Evolutionary conservation across 2,797 vertebrate genomes (phyloP).

Genomic region (Margarornis squamiger): DNA sequence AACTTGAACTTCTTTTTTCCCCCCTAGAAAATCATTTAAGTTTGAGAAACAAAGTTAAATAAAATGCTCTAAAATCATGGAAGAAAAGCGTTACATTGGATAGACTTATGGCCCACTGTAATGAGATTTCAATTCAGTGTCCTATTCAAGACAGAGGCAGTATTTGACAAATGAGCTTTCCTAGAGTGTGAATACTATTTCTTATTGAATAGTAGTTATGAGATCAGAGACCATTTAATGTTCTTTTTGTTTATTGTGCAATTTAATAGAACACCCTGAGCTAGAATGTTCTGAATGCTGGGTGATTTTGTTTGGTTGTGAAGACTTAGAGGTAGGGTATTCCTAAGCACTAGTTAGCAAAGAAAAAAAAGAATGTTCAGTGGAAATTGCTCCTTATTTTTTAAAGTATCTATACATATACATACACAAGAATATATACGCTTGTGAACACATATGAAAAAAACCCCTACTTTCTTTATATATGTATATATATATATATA

Average conservation of each 20-base stretch:
- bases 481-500: neutral
- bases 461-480: neutral
- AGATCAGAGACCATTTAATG: neutral
- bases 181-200: neutral
- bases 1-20: neutral
- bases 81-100: neutral
- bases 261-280: neutral
- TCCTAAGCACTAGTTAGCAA: neutral
- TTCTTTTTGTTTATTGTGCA: neutral
- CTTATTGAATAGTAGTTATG: neutral
- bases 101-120: neutral
- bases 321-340: neutral
- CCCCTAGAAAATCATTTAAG: neutral
- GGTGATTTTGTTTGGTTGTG: neutral
- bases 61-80: neutral
- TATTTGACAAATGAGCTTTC: conserved; percentile 29
- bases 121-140: neutral
- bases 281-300: neutral
- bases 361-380: neutral
- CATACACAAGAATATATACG: neutral
- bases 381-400: neutral
- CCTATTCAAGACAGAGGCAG: neutral
- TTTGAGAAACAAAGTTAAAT: neutral
- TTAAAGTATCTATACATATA: neutral
- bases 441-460: neutral